Evolutionary conservation across 2,113 vertebrate genomes (phyloP).

Genomic region (Arothron firmamentum): DNA sequence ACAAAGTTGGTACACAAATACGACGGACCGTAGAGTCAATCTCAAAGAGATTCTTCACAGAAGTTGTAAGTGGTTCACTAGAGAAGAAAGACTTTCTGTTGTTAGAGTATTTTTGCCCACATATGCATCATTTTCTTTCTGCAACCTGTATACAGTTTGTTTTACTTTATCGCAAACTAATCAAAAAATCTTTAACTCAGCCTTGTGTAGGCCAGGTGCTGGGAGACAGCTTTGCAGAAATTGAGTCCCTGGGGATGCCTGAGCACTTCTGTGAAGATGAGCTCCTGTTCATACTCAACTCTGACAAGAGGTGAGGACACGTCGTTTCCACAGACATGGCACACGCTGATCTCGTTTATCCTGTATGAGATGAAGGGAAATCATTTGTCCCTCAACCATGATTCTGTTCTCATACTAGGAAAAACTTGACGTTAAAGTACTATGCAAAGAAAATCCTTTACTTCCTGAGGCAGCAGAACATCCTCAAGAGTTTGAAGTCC

Average conservation of each 20-base stretch:
- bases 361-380: background rate
- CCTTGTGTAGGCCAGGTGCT: slow-evolving; percentile 84
- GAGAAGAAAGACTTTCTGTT: too few relatives aligned
- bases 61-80: slow-evolving; percentile 80
- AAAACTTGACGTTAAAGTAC: slow-evolving; percentile 93
- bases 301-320: slow-evolving; percentile 85
- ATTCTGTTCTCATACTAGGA: slow-evolving; percentile 69
- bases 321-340: background rate
- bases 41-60: slow-evolving; percentile 93
- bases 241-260: slow-evolving; percentile 89
- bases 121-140: background rate
- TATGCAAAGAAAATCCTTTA: slow-evolving; percentile 99
- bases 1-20: slow-evolving; percentile 86
- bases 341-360: slow-evolving; percentile 8
- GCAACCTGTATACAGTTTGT: background rate
- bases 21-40: slow-evolving; percentile 87
- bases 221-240: slow-evolving; percentile 94
- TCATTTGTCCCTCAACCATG: background rate
- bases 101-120: too few relatives aligned
- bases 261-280: slow-evolving; percentile 97
- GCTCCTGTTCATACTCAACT: slow-evolving; percentile 89
- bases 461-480: slow-evolving; percentile 93
- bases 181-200: slow-evolving; percentile 62
- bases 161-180: slow-evolving; percentile 49
- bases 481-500: slow-evolving; percentile 85